These are phyloP conservation scores for Meiosimyza platycephala DNA, from an alignment of 2,888 invertebrate genomes.

Conservation along the genomic window DNA sequence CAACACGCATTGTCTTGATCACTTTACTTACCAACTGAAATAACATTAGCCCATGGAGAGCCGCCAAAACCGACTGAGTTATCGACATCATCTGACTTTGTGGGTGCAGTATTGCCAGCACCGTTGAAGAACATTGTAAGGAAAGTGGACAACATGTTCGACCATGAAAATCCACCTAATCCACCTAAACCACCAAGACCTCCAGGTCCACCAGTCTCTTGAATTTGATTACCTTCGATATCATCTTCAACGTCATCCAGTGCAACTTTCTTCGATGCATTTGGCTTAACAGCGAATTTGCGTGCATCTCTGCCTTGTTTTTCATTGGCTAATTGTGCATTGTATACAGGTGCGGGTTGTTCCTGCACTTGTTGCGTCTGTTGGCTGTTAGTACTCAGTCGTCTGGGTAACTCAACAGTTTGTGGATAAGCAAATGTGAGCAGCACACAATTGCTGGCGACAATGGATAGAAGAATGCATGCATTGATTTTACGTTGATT, in stretches of 20 bases:
- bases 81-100: slow-evolving; percentile 83
- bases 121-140: slow-evolving; percentile 89
- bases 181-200: slow-evolving; percentile 70
- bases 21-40: slow-evolving; percentile 74
- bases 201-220: slow-evolving; percentile 70
- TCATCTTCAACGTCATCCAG: slow-evolving; percentile 86
- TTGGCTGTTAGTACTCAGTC: slow-evolving; percentile 43
- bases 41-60: slow-evolving; percentile 89
- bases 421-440: slow-evolving; percentile 78
- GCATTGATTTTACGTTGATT: slow-evolving; percentile 74
- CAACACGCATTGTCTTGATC: background rate
- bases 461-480: slow-evolving; percentile 77
- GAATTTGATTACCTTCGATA: slow-evolving; percentile 80
- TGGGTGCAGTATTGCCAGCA: slow-evolving; percentile 70
- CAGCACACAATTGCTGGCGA: slow-evolving; percentile 75
- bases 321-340: slow-evolving; percentile 41
- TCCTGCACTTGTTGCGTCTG: slow-evolving; percentile 41
- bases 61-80: slow-evolving; percentile 74
- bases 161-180: slow-evolving; percentile 90
- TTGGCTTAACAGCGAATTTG: slow-evolving; percentile 90
- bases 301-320: slow-evolving; percentile 64
- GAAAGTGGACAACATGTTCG: slow-evolving; percentile 85
- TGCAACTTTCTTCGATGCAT: slow-evolving; percentile 88
- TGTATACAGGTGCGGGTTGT: slow-evolving; percentile 58
- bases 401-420: slow-evolving; percentile 60